Percentiles rank a stretch among this genome's conserved stretches.
Conservation (phyloP, 1,140 invertebrate genomes). For the Adoxophyes honmai region DNA sequence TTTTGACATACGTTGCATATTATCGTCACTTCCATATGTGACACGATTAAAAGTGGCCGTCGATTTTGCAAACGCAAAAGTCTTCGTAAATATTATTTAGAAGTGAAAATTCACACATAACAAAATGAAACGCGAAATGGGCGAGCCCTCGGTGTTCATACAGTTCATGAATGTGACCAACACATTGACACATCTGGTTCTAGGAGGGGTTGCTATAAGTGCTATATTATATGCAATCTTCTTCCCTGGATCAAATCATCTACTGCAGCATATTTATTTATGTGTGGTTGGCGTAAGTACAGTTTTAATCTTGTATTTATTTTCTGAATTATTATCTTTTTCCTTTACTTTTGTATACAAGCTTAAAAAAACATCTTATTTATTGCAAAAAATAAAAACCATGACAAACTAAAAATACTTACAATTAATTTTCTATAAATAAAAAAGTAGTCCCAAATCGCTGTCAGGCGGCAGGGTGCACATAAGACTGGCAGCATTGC, state of each 20-base stretch:
- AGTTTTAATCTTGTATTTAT: too few species aligned
- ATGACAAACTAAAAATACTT: too few species aligned
- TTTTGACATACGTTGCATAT: background rate
- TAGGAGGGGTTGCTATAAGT: slow-evolving; percentile 19
- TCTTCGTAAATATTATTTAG: background rate
- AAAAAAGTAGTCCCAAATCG: too few species aligned
- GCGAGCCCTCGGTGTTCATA: background rate
- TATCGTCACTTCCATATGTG: background rate
- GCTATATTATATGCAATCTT: slow-evolving; percentile 2
- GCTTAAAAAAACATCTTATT: too few species aligned
- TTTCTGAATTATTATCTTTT: too few species aligned
- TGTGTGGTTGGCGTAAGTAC: slow-evolving; percentile 36
- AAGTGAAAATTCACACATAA: background rate
- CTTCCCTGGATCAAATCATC: background rate
- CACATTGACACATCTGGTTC: slow-evolving; percentile 21
- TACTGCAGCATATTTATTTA: slow-evolving; percentile 25
- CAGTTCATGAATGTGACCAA: slow-evolving; percentile 17
- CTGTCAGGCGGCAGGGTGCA: too few species aligned
- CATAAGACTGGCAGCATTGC: too few species aligned
- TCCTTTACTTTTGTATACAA: too few species aligned
- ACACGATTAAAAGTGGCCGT: background rate
- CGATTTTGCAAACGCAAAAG: background rate
- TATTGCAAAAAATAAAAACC: too few species aligned
- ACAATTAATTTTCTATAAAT: too few species aligned
- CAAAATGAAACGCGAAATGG: background rate